Percentiles rank a stretch among this genome's conserved stretches.
These are phyloP conservation scores for Ia io DNA, from an alignment of 2,113 vertebrate genomes.

Conservation along the genomic window DNA sequence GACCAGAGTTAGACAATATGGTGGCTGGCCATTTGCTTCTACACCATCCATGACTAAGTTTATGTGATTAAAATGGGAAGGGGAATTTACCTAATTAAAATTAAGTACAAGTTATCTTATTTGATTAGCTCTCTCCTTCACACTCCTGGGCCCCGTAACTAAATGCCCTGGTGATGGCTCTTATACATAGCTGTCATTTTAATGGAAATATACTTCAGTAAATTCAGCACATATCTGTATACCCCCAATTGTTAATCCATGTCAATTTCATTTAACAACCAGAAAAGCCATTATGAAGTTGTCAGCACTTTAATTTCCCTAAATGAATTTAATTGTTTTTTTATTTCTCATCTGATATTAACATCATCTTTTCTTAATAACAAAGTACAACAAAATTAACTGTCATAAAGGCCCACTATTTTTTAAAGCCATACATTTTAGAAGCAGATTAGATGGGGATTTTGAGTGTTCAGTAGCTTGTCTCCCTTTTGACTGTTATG, in stretches of 20 bases:
- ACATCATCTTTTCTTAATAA: slow-evolving; percentile 61
- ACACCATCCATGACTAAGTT: slow-evolving; percentile 36
- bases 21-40: not conserved
- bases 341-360: slow-evolving; percentile 56
- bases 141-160: not conserved
- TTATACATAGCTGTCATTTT: slow-evolving; percentile 54
- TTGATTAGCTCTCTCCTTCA: slow-evolving; percentile 67
- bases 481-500: not conserved
- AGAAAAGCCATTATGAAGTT: slow-evolving; percentile 63
- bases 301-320: slow-evolving; percentile 65
- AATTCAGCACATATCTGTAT: slow-evolving; percentile 50
- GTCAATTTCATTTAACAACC: slow-evolving; percentile 68
- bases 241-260: slow-evolving; percentile 57
- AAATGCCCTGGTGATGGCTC: slow-evolving; percentile 12
- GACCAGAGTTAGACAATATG: slow-evolving; percentile 4
- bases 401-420: not conserved
- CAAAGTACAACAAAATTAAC: slow-evolving; percentile 53
- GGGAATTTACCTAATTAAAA: slow-evolving; percentile 60
- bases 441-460: slow-evolving; percentile 29
- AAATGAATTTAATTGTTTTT: slow-evolving; percentile 73
- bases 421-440: not conserved
- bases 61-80: slow-evolving; percentile 60
- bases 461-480: not conserved
- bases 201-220: slow-evolving; percentile 59
- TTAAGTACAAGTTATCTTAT: slow-evolving; percentile 40